A percentile compares a stretch with the other conserved stretches of the same genome.
Evolutionary conservation across 2,113 vertebrate species (phyloP).

Genomic region (Muscicapa adusta): DNA sequence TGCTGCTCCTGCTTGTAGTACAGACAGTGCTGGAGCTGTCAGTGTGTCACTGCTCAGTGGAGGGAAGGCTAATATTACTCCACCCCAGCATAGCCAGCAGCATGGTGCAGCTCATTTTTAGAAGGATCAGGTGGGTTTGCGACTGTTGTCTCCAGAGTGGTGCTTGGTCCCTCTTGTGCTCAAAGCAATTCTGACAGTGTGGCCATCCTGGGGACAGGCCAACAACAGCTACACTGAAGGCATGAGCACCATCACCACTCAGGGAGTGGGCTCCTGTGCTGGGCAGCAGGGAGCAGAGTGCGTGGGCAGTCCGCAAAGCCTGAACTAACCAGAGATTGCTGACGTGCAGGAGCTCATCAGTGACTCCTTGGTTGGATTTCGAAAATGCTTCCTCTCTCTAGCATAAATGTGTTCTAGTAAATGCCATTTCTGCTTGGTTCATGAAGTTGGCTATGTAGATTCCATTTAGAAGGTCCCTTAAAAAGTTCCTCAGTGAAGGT

Average conservation of each 20-base stretch:
- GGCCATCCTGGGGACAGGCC: not conserved
- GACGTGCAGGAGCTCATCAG: not conserved
- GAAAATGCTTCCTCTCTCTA: not conserved
- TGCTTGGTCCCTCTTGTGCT: not conserved
- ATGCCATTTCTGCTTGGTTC: not conserved
- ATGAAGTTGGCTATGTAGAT: not conserved
- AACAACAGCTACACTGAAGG: not conserved
- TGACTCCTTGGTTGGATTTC: not conserved
- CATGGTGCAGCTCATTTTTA: not conserved
- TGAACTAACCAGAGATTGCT: not conserved
- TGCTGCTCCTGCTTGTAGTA: slow-evolving; percentile 17
- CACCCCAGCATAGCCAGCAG: not conserved
- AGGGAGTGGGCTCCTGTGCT: not conserved
- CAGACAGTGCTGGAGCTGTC: slow-evolving; percentile 16
- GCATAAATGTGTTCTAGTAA: not conserved
- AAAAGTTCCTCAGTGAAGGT: not conserved
- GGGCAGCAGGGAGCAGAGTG: not conserved
- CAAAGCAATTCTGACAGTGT: not conserved
- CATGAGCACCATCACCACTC: fast-evolving
- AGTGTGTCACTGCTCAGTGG: slow-evolving; percentile 11
- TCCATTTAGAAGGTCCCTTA: not conserved
- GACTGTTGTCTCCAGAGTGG: not conserved
- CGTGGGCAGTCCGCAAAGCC: not conserved
- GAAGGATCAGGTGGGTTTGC: not conserved
- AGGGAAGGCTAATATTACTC: not conserved